Percentiles rank a stretch among this genome's conserved stretches.
phyloP scores from a whole-genome alignment of 1,140 invertebrate species.

The Aphidius gifuensis region DNA sequence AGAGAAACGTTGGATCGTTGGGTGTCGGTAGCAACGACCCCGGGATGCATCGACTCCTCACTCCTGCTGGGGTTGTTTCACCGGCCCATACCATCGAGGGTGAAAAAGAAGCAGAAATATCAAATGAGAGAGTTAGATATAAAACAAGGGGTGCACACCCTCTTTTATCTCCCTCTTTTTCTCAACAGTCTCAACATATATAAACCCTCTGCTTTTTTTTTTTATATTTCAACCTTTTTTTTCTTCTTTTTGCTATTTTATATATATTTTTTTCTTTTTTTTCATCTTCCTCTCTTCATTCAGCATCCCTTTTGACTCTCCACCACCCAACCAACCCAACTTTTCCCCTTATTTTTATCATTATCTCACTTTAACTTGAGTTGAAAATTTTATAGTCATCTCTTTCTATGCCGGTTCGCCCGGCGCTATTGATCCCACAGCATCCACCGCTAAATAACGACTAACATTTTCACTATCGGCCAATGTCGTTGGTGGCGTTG shows the following conservation, averaged over 20 bases:
- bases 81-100: constrained; percentile 34
- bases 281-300: constrained; percentile 15
- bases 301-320: constrained; percentile 14
- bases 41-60: constrained; percentile 54
- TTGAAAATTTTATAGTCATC: constrained; percentile 12
- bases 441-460: constrained; percentile 57
- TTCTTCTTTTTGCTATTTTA: constrained; percentile 21
- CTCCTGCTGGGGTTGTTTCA: constrained; percentile 44
- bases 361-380: neutral
- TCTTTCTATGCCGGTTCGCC: constrained; percentile 22
- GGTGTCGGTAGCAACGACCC: constrained; percentile 57
- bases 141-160: constrained; percentile 5
- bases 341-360: constrained; percentile 19
- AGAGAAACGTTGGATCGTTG: constrained; percentile 52
- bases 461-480: constrained; percentile 40
- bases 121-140: constrained; percentile 17
- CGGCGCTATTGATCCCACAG: constrained; percentile 55
- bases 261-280: constrained; percentile 19
- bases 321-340: constrained; percentile 9
- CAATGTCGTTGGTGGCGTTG: constrained; percentile 14
- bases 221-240: constrained; percentile 21
- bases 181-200: constrained; percentile 16
- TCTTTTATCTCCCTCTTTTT: constrained; percentile 20
- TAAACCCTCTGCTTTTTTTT: constrained; percentile 21
- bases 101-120: constrained; percentile 16